Conservation (phyloP, 2,113 vertebrate genomes). For the Tachysurus vachellii region DNA sequence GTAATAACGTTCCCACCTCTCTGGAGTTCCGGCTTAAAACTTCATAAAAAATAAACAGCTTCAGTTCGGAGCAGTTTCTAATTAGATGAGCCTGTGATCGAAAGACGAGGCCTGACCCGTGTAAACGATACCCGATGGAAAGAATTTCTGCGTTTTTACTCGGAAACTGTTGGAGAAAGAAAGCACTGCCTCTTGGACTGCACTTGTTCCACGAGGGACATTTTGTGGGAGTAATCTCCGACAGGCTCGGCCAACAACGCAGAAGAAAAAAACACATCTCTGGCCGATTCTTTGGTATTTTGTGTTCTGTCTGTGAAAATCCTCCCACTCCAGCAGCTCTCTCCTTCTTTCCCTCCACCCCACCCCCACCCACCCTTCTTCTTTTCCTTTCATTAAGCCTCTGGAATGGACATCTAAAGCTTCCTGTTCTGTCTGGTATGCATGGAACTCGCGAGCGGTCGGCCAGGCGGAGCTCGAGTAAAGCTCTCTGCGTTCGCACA, state of each 20-base stretch:
- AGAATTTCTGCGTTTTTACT: background rate
- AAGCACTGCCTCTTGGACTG: background rate
- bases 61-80: background rate
- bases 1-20: constrained; percentile 11
- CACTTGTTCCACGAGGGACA: background rate
- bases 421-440: constrained; percentile 77
- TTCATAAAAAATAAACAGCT: background rate
- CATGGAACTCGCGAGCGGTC: constrained; percentile 64
- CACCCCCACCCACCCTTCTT: background rate
- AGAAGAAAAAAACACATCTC: background rate
- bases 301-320: constrained; percentile 14
- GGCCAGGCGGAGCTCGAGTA: constrained; percentile 48
- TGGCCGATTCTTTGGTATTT: constrained; percentile 1
- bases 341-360: constrained; percentile 15
- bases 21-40: background rate
- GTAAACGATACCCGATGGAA: background rate
- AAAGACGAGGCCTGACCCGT: background rate
- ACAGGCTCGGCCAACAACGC: background rate
- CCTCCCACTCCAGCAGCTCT: constrained; percentile 20
- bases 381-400: constrained; percentile 57
- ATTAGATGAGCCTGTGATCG: background rate
- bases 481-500: constrained; percentile 43
- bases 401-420: constrained; percentile 65
- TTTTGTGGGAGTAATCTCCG: constrained; percentile 25
- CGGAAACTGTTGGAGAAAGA: background rate